phyloP scores from a whole-genome alignment of 2,888 invertebrate genomes.

The Choristoneura rosaceana region DNA sequence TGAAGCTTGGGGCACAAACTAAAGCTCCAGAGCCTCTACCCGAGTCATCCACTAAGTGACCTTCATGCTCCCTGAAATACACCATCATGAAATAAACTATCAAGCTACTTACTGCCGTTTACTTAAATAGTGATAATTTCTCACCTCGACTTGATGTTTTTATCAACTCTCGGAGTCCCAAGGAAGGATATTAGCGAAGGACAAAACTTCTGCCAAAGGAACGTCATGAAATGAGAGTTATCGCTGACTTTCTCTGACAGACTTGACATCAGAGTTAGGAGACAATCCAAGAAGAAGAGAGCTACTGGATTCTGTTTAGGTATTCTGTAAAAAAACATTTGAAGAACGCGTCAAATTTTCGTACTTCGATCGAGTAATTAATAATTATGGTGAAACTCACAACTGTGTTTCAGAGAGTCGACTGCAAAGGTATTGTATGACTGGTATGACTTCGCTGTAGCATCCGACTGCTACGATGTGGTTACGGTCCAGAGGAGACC shows the following conservation, averaged over 20 bases:
- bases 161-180: slow-evolving; percentile 94
- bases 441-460: slow-evolving; percentile 95
- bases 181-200: slow-evolving; percentile 95
- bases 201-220: slow-evolving; percentile 96
- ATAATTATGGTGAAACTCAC: slow-evolving; percentile 72
- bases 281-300: slow-evolving; percentile 93
- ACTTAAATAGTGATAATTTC: slow-evolving; percentile 46
- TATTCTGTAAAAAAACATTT: slow-evolving; percentile 68
- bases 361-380: background rate
- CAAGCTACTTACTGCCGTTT: background rate
- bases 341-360: background rate
- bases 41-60: slow-evolving; percentile 81
- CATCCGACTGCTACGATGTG: slow-evolving; percentile 90
- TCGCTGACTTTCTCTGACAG: slow-evolving; percentile 93
- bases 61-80: slow-evolving; percentile 74
- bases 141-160: slow-evolving; percentile 90
- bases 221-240: slow-evolving; percentile 94
- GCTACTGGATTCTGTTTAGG: slow-evolving; percentile 88
- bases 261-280: slow-evolving; percentile 93
- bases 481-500: slow-evolving; percentile 77
- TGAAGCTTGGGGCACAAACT: slow-evolving; percentile 90
- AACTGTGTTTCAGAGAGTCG: slow-evolving; percentile 92
- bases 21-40: slow-evolving; percentile 89
- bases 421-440: slow-evolving; percentile 95
- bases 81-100: background rate